phyloP scores from a whole-genome alignment of 2,797 vertebrate genomes.

The Masticophis lateralis region DNA sequence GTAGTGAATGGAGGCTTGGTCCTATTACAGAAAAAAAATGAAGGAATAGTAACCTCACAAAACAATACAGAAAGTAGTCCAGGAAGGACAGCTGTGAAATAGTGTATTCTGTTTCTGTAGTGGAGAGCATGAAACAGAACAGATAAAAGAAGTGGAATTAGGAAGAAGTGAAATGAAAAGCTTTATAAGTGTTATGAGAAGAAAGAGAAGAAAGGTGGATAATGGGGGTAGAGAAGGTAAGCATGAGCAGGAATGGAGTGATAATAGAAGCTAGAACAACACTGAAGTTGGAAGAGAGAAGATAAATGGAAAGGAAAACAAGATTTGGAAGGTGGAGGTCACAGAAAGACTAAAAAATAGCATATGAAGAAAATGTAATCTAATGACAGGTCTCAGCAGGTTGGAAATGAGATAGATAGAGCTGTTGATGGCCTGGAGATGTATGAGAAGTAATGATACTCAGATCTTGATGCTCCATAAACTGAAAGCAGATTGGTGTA shows the following conservation, averaged over 20 bases:
- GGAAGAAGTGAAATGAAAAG: neutral
- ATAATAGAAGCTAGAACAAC: neutral
- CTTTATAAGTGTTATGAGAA: neutral
- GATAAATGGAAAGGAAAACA: neutral
- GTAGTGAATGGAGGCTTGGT: neutral
- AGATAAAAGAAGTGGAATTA: neutral
- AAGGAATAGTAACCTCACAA: neutral
- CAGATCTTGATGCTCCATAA: neutral
- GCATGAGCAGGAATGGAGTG: neutral
- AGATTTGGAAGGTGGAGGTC: neutral
- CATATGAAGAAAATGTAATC: neutral
- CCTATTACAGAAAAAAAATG: neutral
- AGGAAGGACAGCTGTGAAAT: neutral
- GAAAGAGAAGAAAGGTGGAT: neutral
- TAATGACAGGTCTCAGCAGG: neutral
- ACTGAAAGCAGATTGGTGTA: neutral
- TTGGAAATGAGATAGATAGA: neutral
- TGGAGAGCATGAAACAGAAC: neutral
- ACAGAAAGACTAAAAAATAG: neutral
- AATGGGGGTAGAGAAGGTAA: neutral
- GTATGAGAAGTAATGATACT: neutral
- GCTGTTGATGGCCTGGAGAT: neutral
- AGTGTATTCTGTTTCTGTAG: neutral
- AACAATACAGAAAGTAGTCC: neutral
- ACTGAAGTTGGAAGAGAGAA: neutral